Evolutionary conservation across 2,888 invertebrate genomes (phyloP), one percentile per base, ranked within the genome.

Genomic region (Hyposoter dolosus): DNA sequence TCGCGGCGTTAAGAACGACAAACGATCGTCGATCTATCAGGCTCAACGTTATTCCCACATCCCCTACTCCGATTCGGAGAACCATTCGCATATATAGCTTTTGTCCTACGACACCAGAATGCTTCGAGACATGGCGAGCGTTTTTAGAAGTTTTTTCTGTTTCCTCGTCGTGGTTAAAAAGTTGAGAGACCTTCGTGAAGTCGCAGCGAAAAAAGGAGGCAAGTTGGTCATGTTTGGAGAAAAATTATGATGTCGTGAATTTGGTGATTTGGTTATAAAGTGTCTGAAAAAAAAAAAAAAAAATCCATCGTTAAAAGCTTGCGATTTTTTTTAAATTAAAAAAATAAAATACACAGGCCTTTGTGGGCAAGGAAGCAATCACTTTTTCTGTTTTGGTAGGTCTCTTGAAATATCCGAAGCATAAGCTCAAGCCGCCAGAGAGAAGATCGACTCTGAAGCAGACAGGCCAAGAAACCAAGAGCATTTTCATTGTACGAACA

Each of bases 21-120:
- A 94, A 93, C 93, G 93, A 93, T 94, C 92, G 91, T 89, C 94
- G 91, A 94, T 94, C 93, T 92, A 93, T 94, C 94, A 93, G 92
- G 93, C 93, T 93, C 94, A 93, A 91, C 90, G 90, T 83, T 40
- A 47, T 69, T 81, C 79, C 50, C 60, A 74, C 78, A 68, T 71
- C 83, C 75, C 75, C 76, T 50, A 68, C 78, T 6, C 66, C 79
- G 81, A 71, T 17, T 53, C 50, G 23, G 53, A 60, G 63, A 47
- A 23, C n/a, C 60, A 43, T 47, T 66, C 56, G 68, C 74, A 60
- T 32, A 23, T 40, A 65, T 28, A 76, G 68, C 69, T 82, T 60
- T 82, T 50, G 56, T 85, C 76, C 47, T 65, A 45, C 47, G 47
- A 81, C 66, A 78, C 50, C 53, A 76, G 66, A 69, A 72, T 71